Conservation (phyloP, 2,888 invertebrate genomes). For the Polia nebulosa region DNA sequence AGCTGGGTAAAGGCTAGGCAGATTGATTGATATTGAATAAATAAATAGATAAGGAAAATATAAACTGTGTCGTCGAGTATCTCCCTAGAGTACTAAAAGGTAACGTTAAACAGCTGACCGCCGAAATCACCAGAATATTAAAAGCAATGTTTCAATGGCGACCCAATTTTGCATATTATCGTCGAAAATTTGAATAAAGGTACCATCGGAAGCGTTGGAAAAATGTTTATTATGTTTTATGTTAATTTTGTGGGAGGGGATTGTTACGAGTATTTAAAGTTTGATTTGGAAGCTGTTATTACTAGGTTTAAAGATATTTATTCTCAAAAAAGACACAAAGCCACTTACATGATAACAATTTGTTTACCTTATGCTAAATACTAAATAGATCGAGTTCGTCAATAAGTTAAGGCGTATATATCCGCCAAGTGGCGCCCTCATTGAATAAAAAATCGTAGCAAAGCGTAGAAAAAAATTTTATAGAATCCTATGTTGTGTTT, state of each 20-base stretch:
- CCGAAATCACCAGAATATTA: slow-evolving; percentile 56
- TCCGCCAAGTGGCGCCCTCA: no score
- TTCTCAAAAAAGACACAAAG: no score
- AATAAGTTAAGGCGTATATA: no score
- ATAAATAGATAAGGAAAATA: neutral
- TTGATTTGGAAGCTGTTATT: neutral
- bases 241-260: slow-evolving; percentile 45
- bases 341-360: no score
- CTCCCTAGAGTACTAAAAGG: slow-evolving; percentile 9
- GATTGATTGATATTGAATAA: no score
- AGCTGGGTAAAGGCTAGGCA: no score
- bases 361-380: no score
- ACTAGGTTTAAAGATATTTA: no score
- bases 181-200: slow-evolving; percentile 66
- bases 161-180: slow-evolving; percentile 66
- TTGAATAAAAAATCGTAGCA: no score
- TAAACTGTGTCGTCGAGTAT: neutral
- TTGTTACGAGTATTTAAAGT: slow-evolving; percentile 36
- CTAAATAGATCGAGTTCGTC: no score
- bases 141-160: slow-evolving; percentile 63
- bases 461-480: no score
- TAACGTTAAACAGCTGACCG: slow-evolving; percentile 38
- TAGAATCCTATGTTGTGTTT: no score
- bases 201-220: slow-evolving; percentile 59
- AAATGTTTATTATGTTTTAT: slow-evolving; percentile 60